These are phyloP conservation scores for Thecocarcelia acutangulata DNA, from an alignment of 2,888 invertebrate species.

Conservation along the genomic window DNA sequence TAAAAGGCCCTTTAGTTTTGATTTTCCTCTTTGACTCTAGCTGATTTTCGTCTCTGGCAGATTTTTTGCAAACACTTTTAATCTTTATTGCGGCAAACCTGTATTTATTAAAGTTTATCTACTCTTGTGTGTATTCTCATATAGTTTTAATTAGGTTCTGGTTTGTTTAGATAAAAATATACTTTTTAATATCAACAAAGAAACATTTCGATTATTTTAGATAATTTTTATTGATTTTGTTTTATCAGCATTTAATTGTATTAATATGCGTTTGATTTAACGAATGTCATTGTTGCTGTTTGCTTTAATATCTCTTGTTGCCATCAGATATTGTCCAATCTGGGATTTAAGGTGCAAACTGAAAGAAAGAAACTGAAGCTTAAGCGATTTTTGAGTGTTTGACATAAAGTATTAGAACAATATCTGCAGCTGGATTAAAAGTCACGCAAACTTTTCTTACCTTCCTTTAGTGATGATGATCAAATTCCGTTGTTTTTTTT, in stretches of 20 bases:
- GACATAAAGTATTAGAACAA: slow-evolving; percentile 53
- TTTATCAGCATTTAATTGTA: background rate
- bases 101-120: too few species aligned
- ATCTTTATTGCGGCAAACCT: too few species aligned
- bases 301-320: background rate
- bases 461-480: slow-evolving; percentile 13
- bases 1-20: too few species aligned
- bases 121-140: too few species aligned
- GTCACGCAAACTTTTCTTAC: slow-evolving; percentile 48
- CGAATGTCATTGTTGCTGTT: slow-evolving; percentile 56
- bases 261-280: slow-evolving; percentile 13
- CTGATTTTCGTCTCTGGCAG: too few species aligned
- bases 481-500: slow-evolving; percentile 12
- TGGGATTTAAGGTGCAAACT: slow-evolving; percentile 14
- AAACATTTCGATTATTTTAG: background rate
- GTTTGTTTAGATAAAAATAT: background rate
- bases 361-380: background rate
- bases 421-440: slow-evolving; percentile 50
- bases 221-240: slow-evolving; percentile 37
- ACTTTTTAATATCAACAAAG: background rate
- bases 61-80: too few species aligned
- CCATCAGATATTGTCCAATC: slow-evolving; percentile 1
- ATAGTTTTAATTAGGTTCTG: too few species aligned
- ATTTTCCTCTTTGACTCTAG: too few species aligned
- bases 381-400: slow-evolving; percentile 42